Percentiles rank a stretch among this genome's conserved stretches.
Conservation (phyloP, 2,113 vertebrate genomes). For the Monopterus albus region DNA sequence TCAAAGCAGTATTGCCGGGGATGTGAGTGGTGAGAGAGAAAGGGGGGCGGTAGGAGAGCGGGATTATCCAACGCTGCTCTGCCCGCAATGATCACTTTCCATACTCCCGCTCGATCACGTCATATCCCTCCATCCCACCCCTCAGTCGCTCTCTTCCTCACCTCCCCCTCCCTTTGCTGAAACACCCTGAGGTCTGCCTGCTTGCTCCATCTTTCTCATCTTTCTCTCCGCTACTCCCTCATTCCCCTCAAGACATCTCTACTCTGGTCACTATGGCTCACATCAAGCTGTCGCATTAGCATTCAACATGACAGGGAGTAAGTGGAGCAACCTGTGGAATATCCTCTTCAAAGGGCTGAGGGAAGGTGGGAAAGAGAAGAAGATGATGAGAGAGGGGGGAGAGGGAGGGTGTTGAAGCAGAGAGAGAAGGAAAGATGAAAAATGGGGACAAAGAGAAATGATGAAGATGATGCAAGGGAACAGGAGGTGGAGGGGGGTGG, state of each 20-base stretch:
- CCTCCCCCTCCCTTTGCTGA: slow-evolving; percentile 45
- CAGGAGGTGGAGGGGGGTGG: background rate
- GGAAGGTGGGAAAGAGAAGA: slow-evolving; percentile 6
- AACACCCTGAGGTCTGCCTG: slow-evolving; percentile 36
- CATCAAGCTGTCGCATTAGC: slow-evolving; percentile 26
- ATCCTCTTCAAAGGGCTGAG: background rate
- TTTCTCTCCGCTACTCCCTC: slow-evolving; percentile 1
- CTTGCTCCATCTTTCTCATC: slow-evolving; percentile 12
- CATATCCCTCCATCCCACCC: slow-evolving; percentile 62
- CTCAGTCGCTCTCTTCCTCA: slow-evolving; percentile 28
- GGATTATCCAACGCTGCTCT: slow-evolving; percentile 52
- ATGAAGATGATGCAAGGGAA: slow-evolving; percentile 6
- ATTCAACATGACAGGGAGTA: slow-evolving; percentile 21
- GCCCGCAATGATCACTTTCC: slow-evolving; percentile 78
- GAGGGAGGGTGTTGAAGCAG: background rate
- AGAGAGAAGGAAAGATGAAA: background rate
- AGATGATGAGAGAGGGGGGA: background rate
- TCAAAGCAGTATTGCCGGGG: slow-evolving; percentile 53
- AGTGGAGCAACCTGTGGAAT: slow-evolving; percentile 52
- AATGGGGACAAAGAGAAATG: background rate
- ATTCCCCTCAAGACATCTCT: slow-evolving; percentile 18
- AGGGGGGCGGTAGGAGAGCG: slow-evolving; percentile 33
- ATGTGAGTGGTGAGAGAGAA: slow-evolving; percentile 28
- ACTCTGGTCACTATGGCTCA: slow-evolving; percentile 17
- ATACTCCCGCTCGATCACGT: slow-evolving; percentile 71